Evolutionary conservation across 2,113 vertebrate species (phyloP).

Genomic region (Lates calcarifer): DNA sequence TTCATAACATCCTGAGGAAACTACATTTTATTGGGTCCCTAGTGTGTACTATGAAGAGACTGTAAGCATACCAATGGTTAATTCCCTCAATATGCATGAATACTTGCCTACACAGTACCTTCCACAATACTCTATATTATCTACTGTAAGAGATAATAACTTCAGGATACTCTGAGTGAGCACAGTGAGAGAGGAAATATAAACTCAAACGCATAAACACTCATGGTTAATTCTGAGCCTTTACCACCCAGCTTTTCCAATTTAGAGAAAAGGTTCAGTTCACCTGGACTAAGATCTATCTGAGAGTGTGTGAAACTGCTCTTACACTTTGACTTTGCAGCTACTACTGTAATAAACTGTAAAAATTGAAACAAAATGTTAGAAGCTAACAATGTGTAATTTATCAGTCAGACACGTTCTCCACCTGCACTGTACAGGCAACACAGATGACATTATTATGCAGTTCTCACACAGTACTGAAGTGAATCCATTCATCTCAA

Average conservation of each 20-base stretch:
- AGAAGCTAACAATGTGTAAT: background rate
- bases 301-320: background rate
- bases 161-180: background rate
- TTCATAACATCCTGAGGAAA: background rate
- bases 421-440: constrained; percentile 12
- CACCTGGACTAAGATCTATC: background rate
- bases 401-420: constrained; percentile 12
- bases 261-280: background rate
- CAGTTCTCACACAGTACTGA: constrained; percentile 22
- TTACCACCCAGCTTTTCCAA: background rate
- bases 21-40: background rate
- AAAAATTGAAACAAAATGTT: background rate
- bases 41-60: background rate
- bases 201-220: background rate
- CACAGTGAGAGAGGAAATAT: background rate
- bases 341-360: background rate
- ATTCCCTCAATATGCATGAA: background rate
- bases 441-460: constrained; percentile 30
- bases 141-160: background rate
- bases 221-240: background rate
- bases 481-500: constrained; percentile 39
- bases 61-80: background rate
- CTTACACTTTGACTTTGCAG: background rate
- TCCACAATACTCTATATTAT: background rate
- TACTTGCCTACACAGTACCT: background rate